A percentile compares a stretch with the other conserved stretches of the same genome.
These are phyloP conservation scores for Sciurus niger DNA, from an alignment of 2,113 vertebrate genomes.

Conservation along the genomic window DNA sequence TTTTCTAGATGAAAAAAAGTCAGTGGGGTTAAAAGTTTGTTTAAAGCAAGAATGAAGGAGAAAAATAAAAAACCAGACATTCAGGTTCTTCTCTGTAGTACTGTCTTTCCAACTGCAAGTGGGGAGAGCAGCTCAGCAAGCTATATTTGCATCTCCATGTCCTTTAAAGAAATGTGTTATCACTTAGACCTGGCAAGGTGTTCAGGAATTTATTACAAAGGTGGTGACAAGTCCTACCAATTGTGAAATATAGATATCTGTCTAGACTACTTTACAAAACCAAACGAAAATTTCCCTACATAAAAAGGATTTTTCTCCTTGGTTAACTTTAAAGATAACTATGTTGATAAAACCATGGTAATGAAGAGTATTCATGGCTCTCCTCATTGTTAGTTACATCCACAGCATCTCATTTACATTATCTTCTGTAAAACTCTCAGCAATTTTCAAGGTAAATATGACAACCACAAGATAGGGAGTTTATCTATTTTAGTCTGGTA, in stretches of 20 bases:
- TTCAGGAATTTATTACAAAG: neutral
- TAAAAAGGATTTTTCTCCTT: too few species aligned
- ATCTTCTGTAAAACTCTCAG: neutral
- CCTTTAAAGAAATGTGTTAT: neutral
- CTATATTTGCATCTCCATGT: rapidly evolving
- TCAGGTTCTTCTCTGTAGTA: neutral
- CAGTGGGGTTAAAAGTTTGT: neutral
- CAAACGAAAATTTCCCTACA: too few species aligned
- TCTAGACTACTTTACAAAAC: neutral
- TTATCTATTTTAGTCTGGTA: neutral
- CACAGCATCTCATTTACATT: neutral
- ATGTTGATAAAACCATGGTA: neutral
- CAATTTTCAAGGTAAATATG: neutral
- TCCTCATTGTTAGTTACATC: neutral
- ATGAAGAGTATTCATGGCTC: too few species aligned
- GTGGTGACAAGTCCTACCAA: neutral
- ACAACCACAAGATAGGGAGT: neutral
- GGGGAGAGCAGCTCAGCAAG: neutral
- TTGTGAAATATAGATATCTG: neutral
- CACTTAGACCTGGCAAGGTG: neutral
- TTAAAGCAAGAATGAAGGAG: neutral
- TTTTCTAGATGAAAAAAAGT: neutral
- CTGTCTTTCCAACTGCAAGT: rapidly evolving
- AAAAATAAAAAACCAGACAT: neutral
- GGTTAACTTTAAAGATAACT: neutral